A percentile compares a stretch with the other conserved stretches of the same genome.
phyloP scores from a whole-genome alignment of 2,888 invertebrate species.

The Leucozona laternaria region DNA sequence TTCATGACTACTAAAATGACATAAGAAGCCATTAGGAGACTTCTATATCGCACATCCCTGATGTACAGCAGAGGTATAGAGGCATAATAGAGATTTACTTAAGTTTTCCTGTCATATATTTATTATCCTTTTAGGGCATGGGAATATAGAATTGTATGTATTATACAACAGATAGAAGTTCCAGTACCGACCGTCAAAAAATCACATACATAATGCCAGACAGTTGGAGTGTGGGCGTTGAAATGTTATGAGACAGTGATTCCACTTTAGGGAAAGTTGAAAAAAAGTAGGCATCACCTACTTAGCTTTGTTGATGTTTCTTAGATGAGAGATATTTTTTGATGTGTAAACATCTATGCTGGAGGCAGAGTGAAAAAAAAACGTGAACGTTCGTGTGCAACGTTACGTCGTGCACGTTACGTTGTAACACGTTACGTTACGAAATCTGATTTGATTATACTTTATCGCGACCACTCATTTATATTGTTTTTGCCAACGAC shows the following conservation, averaged over 20 bases:
- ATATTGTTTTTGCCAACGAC: no score
- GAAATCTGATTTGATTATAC: no score
- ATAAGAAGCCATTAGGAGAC: conserved; percentile 59
- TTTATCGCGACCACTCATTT: no score
- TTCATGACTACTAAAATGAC: conserved; percentile 51
- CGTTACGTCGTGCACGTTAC: no score
- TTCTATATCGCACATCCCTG: neutral
- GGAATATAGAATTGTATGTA: neutral
- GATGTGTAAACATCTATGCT: no score
- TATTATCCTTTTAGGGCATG: conserved; percentile 55
- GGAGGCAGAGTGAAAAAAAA: no score
- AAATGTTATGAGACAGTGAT: conserved; percentile 23
- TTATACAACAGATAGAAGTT: conserved; percentile 48
- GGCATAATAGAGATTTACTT: conserved; percentile 52
- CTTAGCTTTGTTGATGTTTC: no score
- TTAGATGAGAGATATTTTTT: no score
- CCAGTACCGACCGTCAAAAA: neutral
- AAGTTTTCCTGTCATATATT: conserved; percentile 71
- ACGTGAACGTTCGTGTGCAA: no score
- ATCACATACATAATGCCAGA: conserved; percentile 38
- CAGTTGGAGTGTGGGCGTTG: conserved; percentile 32
- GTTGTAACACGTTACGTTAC: no score
- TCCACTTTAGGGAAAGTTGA: neutral
- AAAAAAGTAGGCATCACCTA: no score
- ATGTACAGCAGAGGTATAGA: neutral